Base-by-base conservation (phyloP, 2,113 vertebrate genomes). In the Microcebus lehilahytsara region DNA sequence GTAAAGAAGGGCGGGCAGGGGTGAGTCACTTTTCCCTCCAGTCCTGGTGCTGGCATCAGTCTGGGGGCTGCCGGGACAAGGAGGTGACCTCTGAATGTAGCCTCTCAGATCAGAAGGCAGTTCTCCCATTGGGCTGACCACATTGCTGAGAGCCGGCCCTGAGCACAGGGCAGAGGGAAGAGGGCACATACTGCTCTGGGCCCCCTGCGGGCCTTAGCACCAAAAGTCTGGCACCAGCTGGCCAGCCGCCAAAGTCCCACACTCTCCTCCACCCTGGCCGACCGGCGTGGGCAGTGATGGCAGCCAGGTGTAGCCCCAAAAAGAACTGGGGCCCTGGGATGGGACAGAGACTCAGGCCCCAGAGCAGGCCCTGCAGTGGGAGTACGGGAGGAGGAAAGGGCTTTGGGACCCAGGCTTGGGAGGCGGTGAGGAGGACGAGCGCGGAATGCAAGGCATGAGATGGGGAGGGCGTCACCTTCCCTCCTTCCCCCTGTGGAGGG, bases 201-300 rank as follows among this genome's bases (percentile, higher is more conserved):
- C 69, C 89, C 79, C 90, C 84, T 37, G n/a, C 42, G 90, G 96
- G 95, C 88, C 96, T 95, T 96, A 98, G 98, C 96, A 98, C 97
- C 98, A 46, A 89, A 96, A 79, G 84, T 83, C 95, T 86, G 95
- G 95, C 92, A 96, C 94, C 85, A 81, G 87, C 37, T 46, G 72
- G 72, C 79, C 89, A 72, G 74, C 37, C 78, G 87, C 81, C 86
- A 11, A 53, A 64, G 25, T 67, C 79, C 25, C 27, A 75, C 34
- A 42, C 37, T 40, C 23, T 10, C 60, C 25, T 67, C 80, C 72
- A 42, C 64, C 62, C 79, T 66, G 92, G 69, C 93, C 78, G 71
- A 72, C 83, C 4, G 10, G 87, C 56, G 62, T 37, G 42, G 97
- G 96, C 96, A 95, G 95, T 93, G 87, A 87, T 91, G 80, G 75